phyloP scores from a whole-genome alignment of 2,113 vertebrate species.

The Helogale parvula region DNA sequence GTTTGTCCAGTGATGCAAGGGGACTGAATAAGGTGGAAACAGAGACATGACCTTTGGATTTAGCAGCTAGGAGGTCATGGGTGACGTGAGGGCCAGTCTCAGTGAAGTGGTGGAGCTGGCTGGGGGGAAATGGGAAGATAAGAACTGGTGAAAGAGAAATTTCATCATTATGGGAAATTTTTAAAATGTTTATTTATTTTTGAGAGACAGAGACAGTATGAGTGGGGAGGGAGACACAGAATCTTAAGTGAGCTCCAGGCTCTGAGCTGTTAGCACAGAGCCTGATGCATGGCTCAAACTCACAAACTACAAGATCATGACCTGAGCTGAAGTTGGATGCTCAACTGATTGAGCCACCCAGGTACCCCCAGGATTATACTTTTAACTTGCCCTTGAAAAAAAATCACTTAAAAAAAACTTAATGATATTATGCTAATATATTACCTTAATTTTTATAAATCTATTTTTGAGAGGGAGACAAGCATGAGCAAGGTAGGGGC shows the following conservation, averaged over 20 bases:
- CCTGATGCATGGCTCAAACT: too few relatives aligned
- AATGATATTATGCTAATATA: background rate
- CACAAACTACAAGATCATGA: too few relatives aligned
- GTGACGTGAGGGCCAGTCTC: background rate
- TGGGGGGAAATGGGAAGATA: background rate
- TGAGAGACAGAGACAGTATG: too few relatives aligned
- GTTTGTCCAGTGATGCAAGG: background rate
- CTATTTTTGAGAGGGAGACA: too few relatives aligned
- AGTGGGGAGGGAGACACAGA: too few relatives aligned
- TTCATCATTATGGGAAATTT: background rate
- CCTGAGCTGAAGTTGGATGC: too few relatives aligned
- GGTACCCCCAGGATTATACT: background rate
- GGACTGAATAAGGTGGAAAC: background rate
- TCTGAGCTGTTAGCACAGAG: too few relatives aligned
- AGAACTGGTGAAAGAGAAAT: background rate
- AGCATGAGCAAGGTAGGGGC: too few relatives aligned
- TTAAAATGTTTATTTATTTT: too few relatives aligned
- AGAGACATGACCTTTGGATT: background rate
- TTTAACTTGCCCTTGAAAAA: background rate
- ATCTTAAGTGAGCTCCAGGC: too few relatives aligned
- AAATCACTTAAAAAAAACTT: background rate
- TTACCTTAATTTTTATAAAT: background rate
- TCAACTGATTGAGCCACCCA: too few relatives aligned
- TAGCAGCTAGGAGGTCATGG: background rate
- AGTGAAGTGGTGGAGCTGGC: too few relatives aligned